Base-by-base conservation (phyloP, 2,888 invertebrate genomes). In the Adineta ricciae region DNA sequence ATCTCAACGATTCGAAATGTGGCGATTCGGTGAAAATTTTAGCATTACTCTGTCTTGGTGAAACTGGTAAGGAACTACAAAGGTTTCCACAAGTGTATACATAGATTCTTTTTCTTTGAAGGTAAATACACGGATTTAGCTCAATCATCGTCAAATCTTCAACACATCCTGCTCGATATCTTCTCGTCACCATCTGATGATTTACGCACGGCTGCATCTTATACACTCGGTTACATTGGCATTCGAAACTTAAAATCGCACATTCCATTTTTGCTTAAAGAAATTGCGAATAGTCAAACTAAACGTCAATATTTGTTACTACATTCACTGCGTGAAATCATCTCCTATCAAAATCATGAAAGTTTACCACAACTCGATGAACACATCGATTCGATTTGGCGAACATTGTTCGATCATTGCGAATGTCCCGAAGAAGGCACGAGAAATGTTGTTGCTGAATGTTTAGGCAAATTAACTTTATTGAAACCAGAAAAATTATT, bases 401-500 rank as follows among this genome's bases (percentile, higher is more conserved):
- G 93, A 84, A 94, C 97, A 89, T 91, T 99, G 56, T 95, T 97
- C 88, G 93, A 94, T 88, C 97, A 98, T 90, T 96, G 97, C 88
- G 96, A 97, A 90, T 97, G 97, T 89, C 93, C 94, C 0, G 99
- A 99, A 91, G 99, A 99, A 91, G 98, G 99, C 72, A 97, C 98
- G 14, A 93, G 99, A 86, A 98, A 98, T 91, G 97, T 99, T 9
- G 98, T 99, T 3, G 96, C 99, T 0, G 99, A 99, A 91, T 99
- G 99, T 90, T 92, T 99, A 87, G 99, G 93, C 24, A 97, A 97
- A 92, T 92, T 99, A 86, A 97, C 97, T 56, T 92, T 98, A 84
- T 94, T 98, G 86, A 96, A 97, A 91, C 97, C 98, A 0, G 93
- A 93, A 85, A 93, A 93, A 87, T 92, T 98, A 84, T 91, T 99